Base-by-base conservation (phyloP, 2,797 vertebrate genomes). In the Phyllotis vaccarum region DNA sequence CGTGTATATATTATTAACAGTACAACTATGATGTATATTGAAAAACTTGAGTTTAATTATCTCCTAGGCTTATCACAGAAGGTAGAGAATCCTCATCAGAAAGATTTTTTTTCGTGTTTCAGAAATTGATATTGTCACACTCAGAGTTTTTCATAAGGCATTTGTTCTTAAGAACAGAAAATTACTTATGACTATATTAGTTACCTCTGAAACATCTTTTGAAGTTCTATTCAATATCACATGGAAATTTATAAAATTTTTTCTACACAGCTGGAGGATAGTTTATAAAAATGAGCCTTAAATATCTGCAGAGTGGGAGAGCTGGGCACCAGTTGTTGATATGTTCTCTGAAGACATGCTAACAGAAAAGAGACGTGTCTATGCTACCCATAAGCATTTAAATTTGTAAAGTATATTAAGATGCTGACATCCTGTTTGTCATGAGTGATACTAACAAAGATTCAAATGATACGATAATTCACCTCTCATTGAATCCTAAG, bases 401-500 rank as follows among this genome's bases (percentile, higher is more conserved):
- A 94, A 93, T 96, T 97, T 95, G 96, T 96, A 96, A 95, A 98
- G 96, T 56, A 96, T 24, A 81, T 92, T 94, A 97, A 95, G 95
- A 75, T 13, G 9, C 89, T 74, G 79, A 91, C 52, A 89, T 94
- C 95, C 91, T 64, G 22, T 68, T 98, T 74, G 91, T 96, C 86
- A 93, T 60, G 88, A 97, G 70, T 97, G 94, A 94, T 79, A 95
- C 17, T 97, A 97, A 96, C 43, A 97, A 98, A 96, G 74, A 80
- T 95, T 95, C 75, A 97, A 95, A 94, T 97, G 97, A 98, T 97
- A 94, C 95, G 91, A 96, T 98, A 97, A 97, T 98, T 98, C 97
- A 89, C 79, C 97, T 96, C 87, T 95, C 95, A 88, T 3, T 74
- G 86, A 78, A 95, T 89, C 89, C 56, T 92, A 91, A 96, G 90